These are phyloP conservation scores for Physocephala rufipes DNA, from an alignment of 2,888 invertebrate genomes.

Conservation along the genomic window DNA sequence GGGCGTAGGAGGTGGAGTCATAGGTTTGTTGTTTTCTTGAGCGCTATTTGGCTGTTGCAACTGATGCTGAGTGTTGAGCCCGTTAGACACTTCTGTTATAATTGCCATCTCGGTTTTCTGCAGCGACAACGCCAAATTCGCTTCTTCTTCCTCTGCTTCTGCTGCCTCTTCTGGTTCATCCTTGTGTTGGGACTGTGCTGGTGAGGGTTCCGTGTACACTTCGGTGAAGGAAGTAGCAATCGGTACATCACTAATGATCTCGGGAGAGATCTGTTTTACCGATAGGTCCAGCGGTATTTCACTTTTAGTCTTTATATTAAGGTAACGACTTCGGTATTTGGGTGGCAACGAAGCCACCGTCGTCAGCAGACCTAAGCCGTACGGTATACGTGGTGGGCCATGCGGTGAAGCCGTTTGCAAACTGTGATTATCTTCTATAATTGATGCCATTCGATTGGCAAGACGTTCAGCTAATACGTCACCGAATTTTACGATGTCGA, in stretches of 20 bases:
- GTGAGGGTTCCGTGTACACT: conserved; percentile 52
- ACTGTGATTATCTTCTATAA: conserved; percentile 48
- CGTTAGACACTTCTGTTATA: background rate
- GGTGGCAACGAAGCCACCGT: conserved; percentile 65
- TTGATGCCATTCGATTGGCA: conserved; percentile 40
- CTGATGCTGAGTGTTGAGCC: conserved; percentile 5
- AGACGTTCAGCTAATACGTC: no score
- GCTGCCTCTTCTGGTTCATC: no score
- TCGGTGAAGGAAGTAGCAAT: conserved; percentile 56
- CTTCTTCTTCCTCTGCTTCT: no score
- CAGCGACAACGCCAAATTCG: background rate
- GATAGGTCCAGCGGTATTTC: conserved; percentile 78
- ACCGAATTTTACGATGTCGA: no score
- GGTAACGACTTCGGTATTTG: conserved; percentile 65
- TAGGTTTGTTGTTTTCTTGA: conserved; percentile 66
- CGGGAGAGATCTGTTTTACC: conserved; percentile 68
- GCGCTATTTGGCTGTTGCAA: background rate
- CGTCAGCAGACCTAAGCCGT: conserved; percentile 62
- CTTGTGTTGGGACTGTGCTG: background rate
- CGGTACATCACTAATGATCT: conserved; percentile 50
- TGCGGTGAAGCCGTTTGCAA: conserved; percentile 44
- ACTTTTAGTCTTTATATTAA: conserved; percentile 61
- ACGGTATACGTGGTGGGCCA: conserved; percentile 54
- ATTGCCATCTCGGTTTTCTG: conserved; percentile 8
- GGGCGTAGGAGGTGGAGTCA: conserved; percentile 82